Evolutionary conservation across 2,113 vertebrate genomes (phyloP).

Genomic region (Megaptera novaeangliae): DNA sequence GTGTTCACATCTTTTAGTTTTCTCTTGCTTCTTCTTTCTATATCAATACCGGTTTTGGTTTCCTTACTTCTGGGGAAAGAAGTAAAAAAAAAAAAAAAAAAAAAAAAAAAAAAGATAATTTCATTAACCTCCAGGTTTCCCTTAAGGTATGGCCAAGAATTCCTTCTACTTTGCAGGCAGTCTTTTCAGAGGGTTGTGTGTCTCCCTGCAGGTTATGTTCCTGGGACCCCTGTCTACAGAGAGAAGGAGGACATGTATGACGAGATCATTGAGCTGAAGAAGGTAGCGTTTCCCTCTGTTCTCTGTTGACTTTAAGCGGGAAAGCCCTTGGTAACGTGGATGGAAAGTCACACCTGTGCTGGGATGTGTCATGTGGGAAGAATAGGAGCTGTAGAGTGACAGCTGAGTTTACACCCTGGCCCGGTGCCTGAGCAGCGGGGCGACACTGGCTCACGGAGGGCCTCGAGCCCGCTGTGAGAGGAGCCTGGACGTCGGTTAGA

Average conservation of each 20-base stretch:
- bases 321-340: accelerated
- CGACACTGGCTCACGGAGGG: neutral
- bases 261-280: slow-evolving; percentile 93
- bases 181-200: neutral
- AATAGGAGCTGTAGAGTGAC: accelerated
- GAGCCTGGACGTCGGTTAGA: neutral
- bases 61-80: neutral
- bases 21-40: neutral
- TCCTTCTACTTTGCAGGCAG: neutral
- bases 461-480: neutral
- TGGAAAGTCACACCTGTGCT: neutral
- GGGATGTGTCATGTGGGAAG: accelerated
- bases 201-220: slow-evolving; percentile 73
- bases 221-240: slow-evolving; percentile 85
- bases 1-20: neutral
- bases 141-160: neutral
- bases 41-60: neutral
- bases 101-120: neutral
- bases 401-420: accelerated
- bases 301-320: neutral
- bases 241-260: slow-evolving; percentile 96
- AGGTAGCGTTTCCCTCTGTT: slow-evolving; percentile 81
- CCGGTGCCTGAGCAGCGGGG: accelerated
- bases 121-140: slow-evolving; percentile 18
- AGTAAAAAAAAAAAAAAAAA: neutral